Evolutionary conservation across 2,113 vertebrate species (phyloP).

Genomic region (Epinephelus fuscoguttatus): DNA sequence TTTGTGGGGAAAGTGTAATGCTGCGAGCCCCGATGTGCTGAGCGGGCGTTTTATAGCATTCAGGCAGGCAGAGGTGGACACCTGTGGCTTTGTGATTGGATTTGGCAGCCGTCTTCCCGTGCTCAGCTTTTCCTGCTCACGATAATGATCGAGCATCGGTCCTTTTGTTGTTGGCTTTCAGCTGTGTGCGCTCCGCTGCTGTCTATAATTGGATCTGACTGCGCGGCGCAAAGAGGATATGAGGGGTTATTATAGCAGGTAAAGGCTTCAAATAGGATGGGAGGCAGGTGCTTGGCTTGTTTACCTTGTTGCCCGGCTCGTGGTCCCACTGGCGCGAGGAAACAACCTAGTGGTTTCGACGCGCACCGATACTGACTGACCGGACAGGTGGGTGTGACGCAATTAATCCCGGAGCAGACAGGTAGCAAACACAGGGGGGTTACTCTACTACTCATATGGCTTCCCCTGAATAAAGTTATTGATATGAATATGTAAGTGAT

Average conservation of each 20-base stretch:
- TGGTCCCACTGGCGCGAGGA: slow-evolving; percentile 38
- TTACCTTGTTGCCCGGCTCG: slow-evolving; percentile 40
- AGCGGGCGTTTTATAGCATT: slow-evolving; percentile 33
- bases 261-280: slow-evolving; percentile 48
- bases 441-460: background rate
- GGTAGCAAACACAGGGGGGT: slow-evolving; percentile 45
- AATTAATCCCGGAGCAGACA: slow-evolving; percentile 42
- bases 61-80: slow-evolving; percentile 52
- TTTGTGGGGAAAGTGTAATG: background rate
- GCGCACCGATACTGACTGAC: slow-evolving; percentile 82
- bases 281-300: slow-evolving; percentile 42
- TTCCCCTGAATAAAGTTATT: background rate
- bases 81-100: slow-evolving; percentile 74
- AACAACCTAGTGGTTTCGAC: slow-evolving; percentile 77
- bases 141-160: background rate
- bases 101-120: slow-evolving; percentile 2
- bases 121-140: slow-evolving; percentile 20
- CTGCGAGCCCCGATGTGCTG: slow-evolving; percentile 27
- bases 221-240: slow-evolving; percentile 76
- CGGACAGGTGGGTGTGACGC: slow-evolving; percentile 83
- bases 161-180: slow-evolving; percentile 4
- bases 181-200: background rate
- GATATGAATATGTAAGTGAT: background rate
- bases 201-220: slow-evolving; percentile 72
- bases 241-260: slow-evolving; percentile 53